Base-by-base conservation (phyloP, 2,113 vertebrate species). In the Esox niger region DNA sequence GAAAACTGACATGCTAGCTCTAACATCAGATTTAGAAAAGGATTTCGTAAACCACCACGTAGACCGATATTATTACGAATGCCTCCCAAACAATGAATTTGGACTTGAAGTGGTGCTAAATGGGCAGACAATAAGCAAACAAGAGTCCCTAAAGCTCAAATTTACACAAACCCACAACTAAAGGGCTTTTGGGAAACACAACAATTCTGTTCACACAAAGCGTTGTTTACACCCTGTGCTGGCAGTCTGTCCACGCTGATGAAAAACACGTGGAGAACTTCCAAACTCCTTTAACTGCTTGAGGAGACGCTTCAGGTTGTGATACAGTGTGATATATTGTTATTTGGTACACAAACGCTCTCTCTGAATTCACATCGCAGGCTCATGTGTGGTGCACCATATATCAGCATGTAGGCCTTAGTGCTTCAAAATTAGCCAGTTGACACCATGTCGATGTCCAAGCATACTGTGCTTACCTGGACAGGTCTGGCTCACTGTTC, bases 371-470 rank as follows among this genome's bases (percentile, higher is more conserved):
- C 31, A 11, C 69, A 46, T 29, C 26, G 27, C 29, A 58, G 35
- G 13, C 33, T 68, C 43, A 4, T 66, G 56, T 70, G 69, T 70
- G 62, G 64, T 66, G 25, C 6, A 52, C 13, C 11, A 52, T 10
- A 7, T 60, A 58, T 32, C 64, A 60, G n/a, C 43, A 64, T 46
- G 57, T 56, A 75, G 5, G 38, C 11, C 4, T 17, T 43, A 4
- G 13, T 43, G 46, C 68, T 64, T 17, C 25, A 13, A 27, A 23
- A 33, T 17, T n/a, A 61, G 2, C 59, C 20, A 35, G 21, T 61
- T 23, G 11, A 61, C 31, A 61, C 21, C n/a, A 17, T 35, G 20
- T 60, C 58, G 6, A 60, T n/a, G n/a, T n/a, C n/a, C n/a, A n/a
- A n/a, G n/a, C n/a, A n/a, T n/a, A n/a, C n/a, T n/a, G n/a, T n/a